Conservation (phyloP, 2,113 vertebrate genomes). For the Psittacus erithacus region DNA sequence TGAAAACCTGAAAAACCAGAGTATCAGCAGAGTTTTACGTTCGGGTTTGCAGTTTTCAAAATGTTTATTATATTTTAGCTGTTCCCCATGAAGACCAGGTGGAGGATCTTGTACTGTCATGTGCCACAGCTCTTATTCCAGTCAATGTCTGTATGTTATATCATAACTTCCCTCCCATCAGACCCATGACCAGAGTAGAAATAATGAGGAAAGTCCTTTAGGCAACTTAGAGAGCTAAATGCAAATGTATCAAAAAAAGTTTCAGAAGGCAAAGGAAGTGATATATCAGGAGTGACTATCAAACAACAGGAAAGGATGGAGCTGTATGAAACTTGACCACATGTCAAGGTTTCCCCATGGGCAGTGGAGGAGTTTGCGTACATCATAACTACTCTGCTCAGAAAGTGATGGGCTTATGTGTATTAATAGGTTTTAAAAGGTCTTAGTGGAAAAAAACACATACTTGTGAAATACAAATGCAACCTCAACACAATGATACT, state of each 20-base stretch:
- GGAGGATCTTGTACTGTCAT: background rate
- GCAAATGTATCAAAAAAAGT: background rate
- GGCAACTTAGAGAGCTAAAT: background rate
- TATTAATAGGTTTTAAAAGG: background rate
- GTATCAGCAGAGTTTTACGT: background rate
- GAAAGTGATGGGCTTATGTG: background rate
- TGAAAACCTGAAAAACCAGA: background rate
- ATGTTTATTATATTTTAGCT: background rate
- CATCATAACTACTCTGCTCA: fast-evolving
- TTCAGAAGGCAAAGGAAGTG: background rate
- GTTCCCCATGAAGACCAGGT: background rate
- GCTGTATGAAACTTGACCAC: background rate
- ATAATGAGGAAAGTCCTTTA: background rate
- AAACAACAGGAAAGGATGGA: background rate
- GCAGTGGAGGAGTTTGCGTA: background rate
- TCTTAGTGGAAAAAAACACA: background rate
- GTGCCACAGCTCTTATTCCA: background rate
- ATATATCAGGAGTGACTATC: background rate
- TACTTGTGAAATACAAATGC: background rate
- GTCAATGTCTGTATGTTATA: background rate
- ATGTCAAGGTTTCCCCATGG: background rate
- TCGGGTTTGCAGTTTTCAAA: background rate
- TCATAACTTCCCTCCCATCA: background rate
- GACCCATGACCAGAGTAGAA: background rate
- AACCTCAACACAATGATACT: background rate